Base-by-base conservation (phyloP, 2,888 invertebrate genomes). In the Drosophila lacicola region DNA sequence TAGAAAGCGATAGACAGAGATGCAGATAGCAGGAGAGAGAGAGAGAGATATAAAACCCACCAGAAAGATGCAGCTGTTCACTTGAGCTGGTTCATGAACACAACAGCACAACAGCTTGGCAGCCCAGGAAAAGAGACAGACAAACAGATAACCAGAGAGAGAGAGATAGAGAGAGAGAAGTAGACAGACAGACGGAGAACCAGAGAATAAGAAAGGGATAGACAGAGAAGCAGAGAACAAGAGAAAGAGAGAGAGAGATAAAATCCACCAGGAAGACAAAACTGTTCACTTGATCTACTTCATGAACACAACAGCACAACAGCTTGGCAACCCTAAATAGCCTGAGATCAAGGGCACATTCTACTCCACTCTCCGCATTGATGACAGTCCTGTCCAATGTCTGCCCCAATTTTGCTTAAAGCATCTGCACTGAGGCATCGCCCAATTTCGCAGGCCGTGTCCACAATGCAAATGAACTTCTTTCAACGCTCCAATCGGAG, bases 391-490 rank as follows among this genome's bases (percentile, higher is more conserved):
- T 17, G 17, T 17, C 37, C 14, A 25, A 10, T 10, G 71, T 36
- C 54, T 60, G 46, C 25, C 64, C 62, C 71, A 62, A 77, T 77
- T 83, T 58, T 46, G 33, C 56, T 83, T 64, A 61, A 76, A 67
- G 60, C 57, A 58, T 46, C 49, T 65, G 64, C 61, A 87, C 44
- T 74, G 79, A 70, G 68, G 80, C 84, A 53, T 78, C 70, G 54
- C 71, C 51, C 73, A 66, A 80, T 87, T 78, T 75, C 64, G 58
- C 64, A 64, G 74, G 62, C 84, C 84, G 80, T 83, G 69, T 74
- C 79, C 72, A 72, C 81, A 81, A 84, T 87, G 83, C 87, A 87
- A 83, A 83, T 87, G 82, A 86, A 75, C 71, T 71, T 50, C 83
- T 86, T 78, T 82, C 80, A 78, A 55, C 80, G 73, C 68, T 65